Evolutionary conservation across 2,797 vertebrate species (phyloP), one percentile per base, ranked within the genome.

Genomic region (Echiichthys vipera): DNA sequence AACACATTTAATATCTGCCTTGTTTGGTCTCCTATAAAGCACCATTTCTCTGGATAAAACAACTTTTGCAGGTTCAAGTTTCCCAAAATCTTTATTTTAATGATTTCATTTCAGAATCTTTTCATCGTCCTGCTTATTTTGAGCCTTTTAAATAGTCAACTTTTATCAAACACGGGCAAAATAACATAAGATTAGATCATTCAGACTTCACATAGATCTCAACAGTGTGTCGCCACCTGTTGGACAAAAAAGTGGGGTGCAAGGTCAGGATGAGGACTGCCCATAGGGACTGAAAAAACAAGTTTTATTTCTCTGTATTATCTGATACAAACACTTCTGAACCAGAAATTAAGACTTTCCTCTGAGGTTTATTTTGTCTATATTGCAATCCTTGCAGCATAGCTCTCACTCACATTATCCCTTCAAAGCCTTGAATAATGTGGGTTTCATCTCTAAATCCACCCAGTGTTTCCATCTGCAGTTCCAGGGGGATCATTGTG

Each of bases 161-260:
- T 39, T 56, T 22, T 3, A 29, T 24, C 17, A 30, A 36, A 36
- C 18, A 11, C 3, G 17, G 14, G 58, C 5, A 17, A 46, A 74
- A 45, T 17, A 62, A 55, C 1, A 29, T 11, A 4, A 18, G 5
- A 25, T 30, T 1, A 15, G 13, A 40, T 2, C 1, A 11, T 45
- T 30, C 14, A 30, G 5, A 39, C n/a, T 32, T 58, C 11, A 39
- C 12, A 29, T 3, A 18, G 8, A 47, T 39, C 1, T 53, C 24
- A 5, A 11, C 46, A 24, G 14, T 27, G 40, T 61, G 36, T 54
- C 54, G 42, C 46, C 74, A 30, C 24, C 64, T 73, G 47, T 1
- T 69, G 74, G 74, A 59, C 36, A 27, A 27, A 34, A 12, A 3
- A 1, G 8, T 2, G 29, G 42, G 7, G 2, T 24, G 17, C 40